These are phyloP conservation scores for Thecophora atra DNA, from an alignment of 2,888 invertebrate species.

Conservation along the genomic window DNA sequence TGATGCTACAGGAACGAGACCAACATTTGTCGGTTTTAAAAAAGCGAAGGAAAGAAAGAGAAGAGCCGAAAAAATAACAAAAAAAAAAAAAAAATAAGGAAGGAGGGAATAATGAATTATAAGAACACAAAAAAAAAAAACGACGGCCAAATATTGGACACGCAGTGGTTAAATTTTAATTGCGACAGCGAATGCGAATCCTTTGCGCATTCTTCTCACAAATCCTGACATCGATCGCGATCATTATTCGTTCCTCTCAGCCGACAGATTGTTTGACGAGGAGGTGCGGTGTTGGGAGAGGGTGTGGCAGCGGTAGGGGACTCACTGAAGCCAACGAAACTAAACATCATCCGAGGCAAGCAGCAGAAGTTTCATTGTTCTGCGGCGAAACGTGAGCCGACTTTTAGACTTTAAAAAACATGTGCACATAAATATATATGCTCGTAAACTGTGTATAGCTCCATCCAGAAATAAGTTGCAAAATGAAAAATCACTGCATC, in stretches of 20 bases:
- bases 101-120: background rate
- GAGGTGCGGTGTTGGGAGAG: background rate
- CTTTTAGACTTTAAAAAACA: background rate
- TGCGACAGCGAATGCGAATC: constrained; percentile 39
- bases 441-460: background rate
- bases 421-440: constrained; percentile 2
- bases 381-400: constrained; percentile 31
- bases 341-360: background rate
- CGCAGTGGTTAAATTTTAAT: constrained; percentile 40
- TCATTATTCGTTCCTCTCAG: background rate
- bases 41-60: background rate
- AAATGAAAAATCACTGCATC: constrained; percentile 44
- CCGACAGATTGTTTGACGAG: background rate
- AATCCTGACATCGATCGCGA: constrained; percentile 40
- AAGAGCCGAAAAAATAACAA: background rate
- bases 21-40: constrained; percentile 40
- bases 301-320: background rate
- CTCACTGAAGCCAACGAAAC: background rate
- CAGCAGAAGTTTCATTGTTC: background rate
- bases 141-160: background rate
- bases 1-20: constrained; percentile 11
- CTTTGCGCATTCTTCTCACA: constrained; percentile 10
- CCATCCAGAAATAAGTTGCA: constrained; percentile 35
- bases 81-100: constrained; percentile 12
- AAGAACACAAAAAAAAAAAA: background rate